Percentiles rank a stretch among this genome's conserved stretches.
phyloP scores from a whole-genome alignment of 2,888 invertebrate species.

The Aproaerema taeniolella region DNA sequence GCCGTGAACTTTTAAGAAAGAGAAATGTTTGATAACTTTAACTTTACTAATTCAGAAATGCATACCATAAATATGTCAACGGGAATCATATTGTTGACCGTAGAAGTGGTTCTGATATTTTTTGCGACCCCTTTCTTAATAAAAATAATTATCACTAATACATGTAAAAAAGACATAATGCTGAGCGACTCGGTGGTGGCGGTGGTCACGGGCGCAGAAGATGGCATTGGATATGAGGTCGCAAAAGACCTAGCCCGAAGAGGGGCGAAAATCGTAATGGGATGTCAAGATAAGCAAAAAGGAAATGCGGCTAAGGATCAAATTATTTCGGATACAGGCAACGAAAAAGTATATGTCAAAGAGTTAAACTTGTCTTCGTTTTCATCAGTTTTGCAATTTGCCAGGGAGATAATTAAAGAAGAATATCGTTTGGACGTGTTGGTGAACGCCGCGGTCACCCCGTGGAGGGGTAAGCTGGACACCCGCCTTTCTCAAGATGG shows the following conservation, averaged over 20 bases:
- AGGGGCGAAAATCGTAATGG: conserved; percentile 72
- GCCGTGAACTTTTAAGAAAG: no score
- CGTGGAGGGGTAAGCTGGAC: conserved; percentile 79
- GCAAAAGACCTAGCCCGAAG: conserved; percentile 55
- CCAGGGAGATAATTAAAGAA: conserved; percentile 81
- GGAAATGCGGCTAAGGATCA: conserved; percentile 65
- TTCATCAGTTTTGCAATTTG: conserved; percentile 86
- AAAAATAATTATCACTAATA: no score
- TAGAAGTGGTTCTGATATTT: no score
- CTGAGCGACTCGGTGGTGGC: no score
- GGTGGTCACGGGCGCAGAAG: conserved; percentile 49
- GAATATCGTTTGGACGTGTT: conserved; percentile 85
- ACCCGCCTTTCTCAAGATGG: conserved; percentile 85
- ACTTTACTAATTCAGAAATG: no score
- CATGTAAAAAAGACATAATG: no score
- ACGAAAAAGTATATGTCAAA: conserved; percentile 80
- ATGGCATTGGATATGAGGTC: conserved; percentile 46
- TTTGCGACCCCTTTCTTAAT: no score
- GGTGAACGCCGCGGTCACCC: conserved; percentile 90
- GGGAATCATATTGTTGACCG: no score
- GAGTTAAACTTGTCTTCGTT: conserved; percentile 84
- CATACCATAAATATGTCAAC: no score
- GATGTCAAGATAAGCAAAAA: conserved; percentile 57
- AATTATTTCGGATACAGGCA: conserved; percentile 79
- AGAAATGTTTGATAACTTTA: no score